Conservation (phyloP, 1,140 invertebrate genomes). For the Saccostrea echinata region DNA sequence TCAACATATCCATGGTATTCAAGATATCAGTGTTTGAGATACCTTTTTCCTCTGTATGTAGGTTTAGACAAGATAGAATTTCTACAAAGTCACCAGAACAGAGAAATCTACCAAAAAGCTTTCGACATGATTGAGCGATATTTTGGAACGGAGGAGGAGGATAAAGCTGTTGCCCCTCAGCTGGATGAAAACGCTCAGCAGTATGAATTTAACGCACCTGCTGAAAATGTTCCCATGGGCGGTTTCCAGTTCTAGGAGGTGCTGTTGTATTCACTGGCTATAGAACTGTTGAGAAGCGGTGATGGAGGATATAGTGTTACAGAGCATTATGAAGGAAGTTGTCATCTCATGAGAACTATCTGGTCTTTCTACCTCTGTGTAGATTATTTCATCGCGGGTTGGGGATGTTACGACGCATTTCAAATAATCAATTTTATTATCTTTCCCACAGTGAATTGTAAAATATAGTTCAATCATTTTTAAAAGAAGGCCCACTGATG, state of each 20-base stretch:
- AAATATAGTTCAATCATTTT: not conserved
- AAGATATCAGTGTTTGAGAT: not conserved
- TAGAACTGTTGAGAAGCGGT: not conserved
- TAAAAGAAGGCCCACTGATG: not conserved
- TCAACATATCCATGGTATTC: too few relatives aligned
- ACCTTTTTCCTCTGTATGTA: conserved; percentile 52
- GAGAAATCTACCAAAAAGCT: conserved; percentile 98
- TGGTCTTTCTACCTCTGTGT: not conserved
- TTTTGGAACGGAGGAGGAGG: conserved; percentile 93
- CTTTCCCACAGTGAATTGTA: not conserved
- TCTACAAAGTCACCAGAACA: conserved; percentile 97
- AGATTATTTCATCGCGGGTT: not conserved
- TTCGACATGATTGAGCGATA: conserved; percentile 99
- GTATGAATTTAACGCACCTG: conserved; percentile 79
- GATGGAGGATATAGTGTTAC: not conserved
- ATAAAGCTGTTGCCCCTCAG: conserved; percentile 87
- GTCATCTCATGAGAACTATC: conserved; percentile 7
- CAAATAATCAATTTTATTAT: not conserved
- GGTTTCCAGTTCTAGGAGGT: conserved; percentile 74
- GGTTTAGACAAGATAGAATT: conserved; percentile 97
- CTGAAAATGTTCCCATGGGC: conserved; percentile 72
- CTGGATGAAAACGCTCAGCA: conserved; percentile 89
- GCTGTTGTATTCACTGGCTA: not conserved
- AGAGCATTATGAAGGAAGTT: not conserved
- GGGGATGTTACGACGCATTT: not conserved